Conservation (phyloP, 23 tunicate genomes). For the Clavelina lepadiformis region DNA sequence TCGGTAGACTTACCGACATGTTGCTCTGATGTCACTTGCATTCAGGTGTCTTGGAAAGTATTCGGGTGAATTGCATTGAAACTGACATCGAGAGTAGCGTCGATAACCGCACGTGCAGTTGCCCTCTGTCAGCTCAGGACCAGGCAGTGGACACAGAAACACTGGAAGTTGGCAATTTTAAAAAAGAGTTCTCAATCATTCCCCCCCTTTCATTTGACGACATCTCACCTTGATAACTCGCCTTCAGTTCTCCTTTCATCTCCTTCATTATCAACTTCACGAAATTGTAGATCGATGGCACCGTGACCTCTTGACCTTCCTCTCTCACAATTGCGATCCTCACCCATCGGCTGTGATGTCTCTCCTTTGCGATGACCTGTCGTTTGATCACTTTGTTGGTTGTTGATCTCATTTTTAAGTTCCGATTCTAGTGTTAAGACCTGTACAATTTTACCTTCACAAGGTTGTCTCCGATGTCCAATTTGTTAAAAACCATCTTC, state of each 20-base stretch:
- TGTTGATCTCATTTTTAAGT: no score
- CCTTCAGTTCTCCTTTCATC: not conserved
- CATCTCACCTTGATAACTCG: constrained; percentile 14
- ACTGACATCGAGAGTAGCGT: constrained; percentile 10
- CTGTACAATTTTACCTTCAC: not conserved
- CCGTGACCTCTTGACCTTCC: not conserved
- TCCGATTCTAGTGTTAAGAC: no score
- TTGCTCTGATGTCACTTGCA: not conserved
- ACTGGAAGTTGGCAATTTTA: not conserved
- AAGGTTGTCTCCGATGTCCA: not conserved
- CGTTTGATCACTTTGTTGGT: no score
- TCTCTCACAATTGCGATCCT: no score
- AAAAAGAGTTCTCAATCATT: not conserved
- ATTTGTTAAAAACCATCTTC: not conserved
- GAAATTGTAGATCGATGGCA: constrained; percentile 17
- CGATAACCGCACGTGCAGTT: constrained; percentile 7
- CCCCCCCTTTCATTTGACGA: not conserved
- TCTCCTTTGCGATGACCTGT: not conserved
- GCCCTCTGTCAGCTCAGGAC: not conserved
- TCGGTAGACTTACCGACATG: constrained; percentile 16
- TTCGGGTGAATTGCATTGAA: constrained; percentile 5
- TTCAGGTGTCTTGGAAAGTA: constrained; percentile 1
- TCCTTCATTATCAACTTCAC: not conserved
- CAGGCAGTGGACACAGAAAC: constrained; percentile 1
- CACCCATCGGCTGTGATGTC: no score